Base-by-base conservation (phyloP, 2,797 vertebrate genomes). In the Macropodus opercularis region DNA sequence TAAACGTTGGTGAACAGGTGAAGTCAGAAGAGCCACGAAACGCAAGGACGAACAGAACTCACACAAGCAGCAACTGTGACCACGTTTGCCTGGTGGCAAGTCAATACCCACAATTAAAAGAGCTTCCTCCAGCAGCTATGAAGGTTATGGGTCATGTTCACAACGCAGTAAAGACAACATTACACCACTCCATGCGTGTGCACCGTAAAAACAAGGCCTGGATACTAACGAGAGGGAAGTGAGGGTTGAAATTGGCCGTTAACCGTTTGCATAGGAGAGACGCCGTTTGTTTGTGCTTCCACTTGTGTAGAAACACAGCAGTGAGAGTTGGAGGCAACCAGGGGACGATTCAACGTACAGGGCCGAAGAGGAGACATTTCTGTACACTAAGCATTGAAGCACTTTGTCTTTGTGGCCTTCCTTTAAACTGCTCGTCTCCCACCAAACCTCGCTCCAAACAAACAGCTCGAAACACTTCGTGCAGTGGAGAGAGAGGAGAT, bases 121-220 rank as follows among this genome's bases (percentile, higher is more conserved):
- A 61, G 44, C 49, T 60, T 63, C 58, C 57, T 75, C 66, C 58
- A 79, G 64, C 58, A 21, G 7, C 71, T 74, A 57, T 54, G 78
- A 59, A 66, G 36, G 67, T 84, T 79, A 82, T 49, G 12, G 59
- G 64, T 75, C 68, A 42, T 65, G 64, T 68, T 81, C 63, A 61
- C 58, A 52, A 55, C 11, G 11, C 35, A 61, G 38, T 63, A 22
- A 18, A 53, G n/a, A 69, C n/a, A n/a, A 44, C 46, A 67, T 19
- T 6, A n/a, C 4, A 10, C 15, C 41, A 22, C 34, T 39, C 54
- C 17, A 29, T 51, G 48, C 35, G 41, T 17, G 23, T 27, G 54
- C 71, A n/a, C n/a, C n/a, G n/a, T n/a, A n/a, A 44, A 75, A 69
- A 56, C 35, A 26, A 55, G 63, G 42, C 52, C 70, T 69, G 51